Evolutionary conservation across 2,113 vertebrate species (phyloP), one percentile per base, ranked within the genome.

Genomic region (Pseudopipra pipra): DNA sequence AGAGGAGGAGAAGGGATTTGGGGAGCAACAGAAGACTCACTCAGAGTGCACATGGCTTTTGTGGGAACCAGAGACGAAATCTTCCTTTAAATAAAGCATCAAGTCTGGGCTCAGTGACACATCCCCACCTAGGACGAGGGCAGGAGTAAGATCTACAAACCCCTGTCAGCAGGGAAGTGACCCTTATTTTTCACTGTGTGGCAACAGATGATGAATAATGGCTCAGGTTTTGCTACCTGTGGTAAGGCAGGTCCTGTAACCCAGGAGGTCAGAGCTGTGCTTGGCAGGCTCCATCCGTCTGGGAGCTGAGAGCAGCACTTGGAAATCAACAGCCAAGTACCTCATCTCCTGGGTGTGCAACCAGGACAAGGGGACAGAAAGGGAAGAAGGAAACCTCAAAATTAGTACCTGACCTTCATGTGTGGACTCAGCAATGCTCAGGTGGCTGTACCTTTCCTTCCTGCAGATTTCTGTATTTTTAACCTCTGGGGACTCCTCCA

Each of bases 101-200:
- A 72, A 78, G 56, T 12, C 41, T 0, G 1, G 76, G 28, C 52
- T 77, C 1, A 1, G 35, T 44, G 65, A 68, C 0, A 0, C 41
- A 35, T 59, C 72, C 90, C 44, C 31, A 51, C 19, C 47, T 10
- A 28, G 68, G 55, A 62, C 1, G 24, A 93, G 80, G 28, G 76
- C 80, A 93, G 73, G 92, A 75, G 72, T n/a, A 11, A 55, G 47
- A 56, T 37, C 30, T 1, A 5, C 86, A 62, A 68, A 5, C 58
- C 62, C 14, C 63, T 84, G 88, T 49, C 76, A 75, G 43, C 72
- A 84, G 56, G 56, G 76, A 78, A 30, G 8, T 72, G 82, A 90
- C 83, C 85, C 73, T 76, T 56, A 35, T 94, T 82, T 92, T 92
- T 96, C 87, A 85, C 66, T 22, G 7, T 24, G 2, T 20, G 79